Evolutionary conservation across 2,888 invertebrate species (phyloP).

Genomic region (Rhodophaea formosa): DNA sequence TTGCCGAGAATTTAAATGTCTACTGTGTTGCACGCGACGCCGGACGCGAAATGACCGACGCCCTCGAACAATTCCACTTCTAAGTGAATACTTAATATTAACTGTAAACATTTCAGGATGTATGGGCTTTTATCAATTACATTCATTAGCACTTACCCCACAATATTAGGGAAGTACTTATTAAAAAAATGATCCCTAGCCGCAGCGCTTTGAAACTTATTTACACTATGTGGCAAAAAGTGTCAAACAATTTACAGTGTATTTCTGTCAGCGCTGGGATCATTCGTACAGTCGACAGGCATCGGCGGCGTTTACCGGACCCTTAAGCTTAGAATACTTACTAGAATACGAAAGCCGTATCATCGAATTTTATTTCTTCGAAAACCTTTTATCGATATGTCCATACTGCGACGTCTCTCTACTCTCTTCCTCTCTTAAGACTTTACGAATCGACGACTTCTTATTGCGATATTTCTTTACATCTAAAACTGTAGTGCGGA

Average conservation of each 20-base stretch:
- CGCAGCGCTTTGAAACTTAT: slow-evolving; percentile 36
- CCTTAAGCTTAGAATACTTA: neutral
- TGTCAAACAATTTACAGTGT: slow-evolving; percentile 45
- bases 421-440: no score
- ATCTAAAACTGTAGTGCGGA: no score
- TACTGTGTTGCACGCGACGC: slow-evolving; percentile 12
- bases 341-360: no score
- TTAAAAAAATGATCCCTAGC: slow-evolving; percentile 34
- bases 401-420: no score
- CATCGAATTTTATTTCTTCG: no score
- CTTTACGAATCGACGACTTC: no score
- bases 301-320: slow-evolving; percentile 11
- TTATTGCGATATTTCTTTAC: no score
- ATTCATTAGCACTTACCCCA: slow-evolving; percentile 17
- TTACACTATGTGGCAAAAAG: slow-evolving; percentile 45
- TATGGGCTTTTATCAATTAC: slow-evolving; percentile 34
- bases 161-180: neutral
- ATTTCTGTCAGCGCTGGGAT: slow-evolving; percentile 28
- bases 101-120: slow-evolving; percentile 14
- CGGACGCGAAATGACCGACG: slow-evolving; percentile 2
- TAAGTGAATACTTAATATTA: slow-evolving; percentile 20
- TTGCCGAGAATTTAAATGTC: slow-evolving; percentile 23
- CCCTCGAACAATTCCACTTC: slow-evolving; percentile 1
- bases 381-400: no score
- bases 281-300: slow-evolving; percentile 5